These are phyloP conservation scores for Macquaria ambigua DNA, from an alignment of 2,113 vertebrate genomes.

Conservation along the genomic window DNA sequence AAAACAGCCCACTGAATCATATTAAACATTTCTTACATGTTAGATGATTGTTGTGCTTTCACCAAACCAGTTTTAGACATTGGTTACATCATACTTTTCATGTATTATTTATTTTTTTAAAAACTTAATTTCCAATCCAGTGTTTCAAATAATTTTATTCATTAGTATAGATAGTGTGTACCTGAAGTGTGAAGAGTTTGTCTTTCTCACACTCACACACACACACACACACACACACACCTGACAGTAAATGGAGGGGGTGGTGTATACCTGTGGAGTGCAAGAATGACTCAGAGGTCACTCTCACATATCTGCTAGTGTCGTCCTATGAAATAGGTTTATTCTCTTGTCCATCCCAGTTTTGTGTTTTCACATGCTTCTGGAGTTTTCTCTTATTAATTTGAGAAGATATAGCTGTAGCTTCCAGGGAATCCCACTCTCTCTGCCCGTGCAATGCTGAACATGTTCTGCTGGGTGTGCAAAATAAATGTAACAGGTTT, in stretches of 20 bases:
- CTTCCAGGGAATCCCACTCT: constrained; percentile 47
- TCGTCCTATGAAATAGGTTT: constrained; percentile 35
- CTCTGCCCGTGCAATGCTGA: constrained; percentile 27
- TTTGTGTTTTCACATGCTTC: constrained; percentile 16
- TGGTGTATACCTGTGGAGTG: constrained; percentile 27
- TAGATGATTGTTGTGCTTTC: background rate
- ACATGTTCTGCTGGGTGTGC: constrained; percentile 42
- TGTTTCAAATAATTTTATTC: background rate
- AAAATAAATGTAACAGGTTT: constrained; percentile 47
- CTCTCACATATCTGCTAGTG: constrained; percentile 5
- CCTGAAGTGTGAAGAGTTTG: background rate
- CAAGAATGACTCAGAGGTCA: constrained; percentile 33
- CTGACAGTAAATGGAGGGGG: constrained; percentile 28
- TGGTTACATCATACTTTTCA: background rate
- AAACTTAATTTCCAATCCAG: background rate
- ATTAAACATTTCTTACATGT: background rate
- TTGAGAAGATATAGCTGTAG: constrained; percentile 26
- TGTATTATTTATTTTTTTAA: background rate
- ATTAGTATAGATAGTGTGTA: constrained; percentile 11
- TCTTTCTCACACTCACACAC: constrained; percentile 5
- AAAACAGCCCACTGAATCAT: background rate
- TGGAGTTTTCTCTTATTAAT: constrained; percentile 25
- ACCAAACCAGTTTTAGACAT: background rate
- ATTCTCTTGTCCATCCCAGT: background rate
- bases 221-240: constrained; percentile 20